Conservation (phyloP, 2,888 invertebrate species). For the Adela reaumurella region DNA sequence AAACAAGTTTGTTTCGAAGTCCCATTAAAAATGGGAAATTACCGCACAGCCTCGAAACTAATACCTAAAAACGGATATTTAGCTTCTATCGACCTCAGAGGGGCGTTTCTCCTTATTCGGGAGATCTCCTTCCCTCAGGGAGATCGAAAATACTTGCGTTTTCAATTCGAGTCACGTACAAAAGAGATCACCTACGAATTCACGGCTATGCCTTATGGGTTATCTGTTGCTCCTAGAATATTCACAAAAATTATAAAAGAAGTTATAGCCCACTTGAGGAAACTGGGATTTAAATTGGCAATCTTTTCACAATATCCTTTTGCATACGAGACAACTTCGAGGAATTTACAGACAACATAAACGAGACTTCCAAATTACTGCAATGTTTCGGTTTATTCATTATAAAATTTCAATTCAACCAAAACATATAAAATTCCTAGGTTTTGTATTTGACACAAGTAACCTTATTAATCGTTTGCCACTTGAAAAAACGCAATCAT, state of each 20-base stretch:
- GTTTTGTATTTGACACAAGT: not conserved
- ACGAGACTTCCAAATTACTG: not conserved
- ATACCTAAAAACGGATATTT: no score
- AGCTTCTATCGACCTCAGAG: slow-evolving; percentile 13
- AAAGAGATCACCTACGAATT: not conserved
- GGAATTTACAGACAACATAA: not conserved
- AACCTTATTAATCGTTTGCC: no score
- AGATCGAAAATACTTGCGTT: slow-evolving; percentile 4
- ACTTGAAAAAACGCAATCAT: no score
- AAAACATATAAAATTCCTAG: not conserved
- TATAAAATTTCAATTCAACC: slow-evolving; percentile 1
- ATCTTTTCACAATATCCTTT: not conserved
- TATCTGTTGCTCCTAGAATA: not conserved
- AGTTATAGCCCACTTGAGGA: not conserved
- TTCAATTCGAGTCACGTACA: not conserved
- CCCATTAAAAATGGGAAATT: no score
- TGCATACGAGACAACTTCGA: not conserved
- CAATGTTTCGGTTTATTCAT: slow-evolving; percentile 1
- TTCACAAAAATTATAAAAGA: slow-evolving; percentile 3
- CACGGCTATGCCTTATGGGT: slow-evolving; percentile 1
- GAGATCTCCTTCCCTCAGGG: slow-evolving; percentile 5
- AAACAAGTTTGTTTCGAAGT: no score
- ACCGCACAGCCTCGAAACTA: no score
- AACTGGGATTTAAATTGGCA: not conserved
- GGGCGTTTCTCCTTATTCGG: slow-evolving; percentile 12